Conservation (phyloP, 2,797 vertebrate species). For the Neomorphus geoffroyi region DNA sequence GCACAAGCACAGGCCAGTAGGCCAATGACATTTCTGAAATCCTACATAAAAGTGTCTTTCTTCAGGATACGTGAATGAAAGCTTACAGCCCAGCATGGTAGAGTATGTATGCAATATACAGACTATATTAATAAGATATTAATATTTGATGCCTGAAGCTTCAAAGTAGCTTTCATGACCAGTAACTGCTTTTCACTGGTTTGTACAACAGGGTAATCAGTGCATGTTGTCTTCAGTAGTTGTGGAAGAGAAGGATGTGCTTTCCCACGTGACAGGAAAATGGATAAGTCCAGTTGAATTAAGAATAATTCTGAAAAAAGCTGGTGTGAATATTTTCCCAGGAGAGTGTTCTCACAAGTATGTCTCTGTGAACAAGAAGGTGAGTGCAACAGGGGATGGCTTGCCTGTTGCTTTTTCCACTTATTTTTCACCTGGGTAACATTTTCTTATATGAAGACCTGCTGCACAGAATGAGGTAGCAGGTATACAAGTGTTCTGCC, state of each 20-base stretch:
- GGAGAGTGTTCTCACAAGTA: slow-evolving; percentile 81
- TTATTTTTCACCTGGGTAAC: not conserved
- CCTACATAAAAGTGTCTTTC: not conserved
- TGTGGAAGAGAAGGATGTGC: slow-evolving; percentile 28
- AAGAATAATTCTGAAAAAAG: slow-evolving; percentile 76
- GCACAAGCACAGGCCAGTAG: not conserved
- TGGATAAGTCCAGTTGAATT: slow-evolving; percentile 82
- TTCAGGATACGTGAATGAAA: not conserved
- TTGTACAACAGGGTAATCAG: slow-evolving; percentile 75
- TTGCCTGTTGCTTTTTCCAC: not conserved
- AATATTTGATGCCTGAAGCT: not conserved
- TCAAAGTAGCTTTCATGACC: not conserved
- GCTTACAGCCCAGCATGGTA: not conserved
- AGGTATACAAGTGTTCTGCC: not conserved
- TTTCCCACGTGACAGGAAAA: slow-evolving; percentile 76
- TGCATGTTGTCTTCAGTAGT: slow-evolving; percentile 81
- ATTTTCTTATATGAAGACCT: not conserved
- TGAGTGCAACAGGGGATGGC: not conserved
- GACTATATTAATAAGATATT: not conserved
- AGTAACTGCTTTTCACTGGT: not conserved
- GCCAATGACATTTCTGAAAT: not conserved
- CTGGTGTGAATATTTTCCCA: slow-evolving; percentile 90
- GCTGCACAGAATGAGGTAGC: not conserved
- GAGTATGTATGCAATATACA: not conserved
- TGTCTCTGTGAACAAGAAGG: slow-evolving; percentile 79